Conservation (phyloP, 2,888 invertebrate species). For the Campoplex nolae region DNA sequence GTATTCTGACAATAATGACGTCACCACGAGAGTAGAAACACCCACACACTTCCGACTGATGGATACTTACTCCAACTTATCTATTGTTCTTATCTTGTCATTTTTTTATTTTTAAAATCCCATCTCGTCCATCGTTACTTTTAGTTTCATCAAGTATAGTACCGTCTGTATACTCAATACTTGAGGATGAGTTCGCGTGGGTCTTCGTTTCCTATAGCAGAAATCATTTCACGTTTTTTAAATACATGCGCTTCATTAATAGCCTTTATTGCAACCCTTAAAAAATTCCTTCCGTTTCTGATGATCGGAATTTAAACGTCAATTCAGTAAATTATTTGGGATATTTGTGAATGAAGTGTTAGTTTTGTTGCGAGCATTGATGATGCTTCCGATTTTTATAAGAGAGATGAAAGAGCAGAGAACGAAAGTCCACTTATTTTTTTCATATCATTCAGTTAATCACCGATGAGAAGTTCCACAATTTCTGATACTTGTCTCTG, state of each 20-base stretch:
- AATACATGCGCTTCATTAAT: background rate
- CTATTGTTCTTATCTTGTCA: conserved; percentile 44
- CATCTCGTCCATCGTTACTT: background rate
- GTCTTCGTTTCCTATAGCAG: background rate
- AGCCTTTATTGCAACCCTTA: background rate
- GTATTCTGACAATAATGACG: conserved; percentile 63
- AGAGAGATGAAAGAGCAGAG: too few relatives aligned
- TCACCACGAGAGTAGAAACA: conserved; percentile 63
- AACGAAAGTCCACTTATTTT: too few relatives aligned
- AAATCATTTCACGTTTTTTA: background rate
- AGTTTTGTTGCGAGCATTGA: background rate
- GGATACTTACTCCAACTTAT: conserved; percentile 59
- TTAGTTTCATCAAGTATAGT: background rate
- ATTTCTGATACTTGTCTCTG: conserved; percentile 7
- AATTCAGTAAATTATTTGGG: too few relatives aligned
- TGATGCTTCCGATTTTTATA: too few relatives aligned
- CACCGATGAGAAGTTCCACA: background rate
- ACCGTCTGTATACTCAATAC: background rate
- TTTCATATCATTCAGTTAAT: conserved; percentile 11
- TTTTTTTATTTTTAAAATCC: background rate
- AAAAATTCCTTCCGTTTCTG: background rate
- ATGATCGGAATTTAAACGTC: background rate
- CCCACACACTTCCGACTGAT: conserved; percentile 74
- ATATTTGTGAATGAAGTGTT: too few relatives aligned
- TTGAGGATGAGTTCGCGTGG: background rate